phyloP scores from a whole-genome alignment of 1,140 invertebrate species.

The Maniola jurtina region DNA sequence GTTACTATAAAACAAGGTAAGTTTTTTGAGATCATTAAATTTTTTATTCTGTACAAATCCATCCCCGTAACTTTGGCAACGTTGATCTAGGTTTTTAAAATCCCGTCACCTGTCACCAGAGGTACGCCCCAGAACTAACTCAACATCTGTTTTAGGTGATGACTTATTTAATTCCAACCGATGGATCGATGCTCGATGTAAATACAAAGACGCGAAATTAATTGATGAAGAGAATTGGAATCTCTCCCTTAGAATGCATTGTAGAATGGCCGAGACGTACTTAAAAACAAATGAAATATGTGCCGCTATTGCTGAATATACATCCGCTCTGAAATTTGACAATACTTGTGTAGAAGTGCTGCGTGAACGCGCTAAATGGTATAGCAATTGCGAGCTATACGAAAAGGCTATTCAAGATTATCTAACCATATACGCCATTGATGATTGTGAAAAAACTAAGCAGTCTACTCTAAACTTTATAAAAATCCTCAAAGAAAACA shows the following conservation, averaged over 20 bases:
- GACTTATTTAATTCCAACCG: not conserved
- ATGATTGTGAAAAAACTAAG: not conserved
- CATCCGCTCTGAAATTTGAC: not conserved
- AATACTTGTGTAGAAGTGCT: not conserved
- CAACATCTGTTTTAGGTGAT: not conserved
- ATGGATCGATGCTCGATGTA: not conserved
- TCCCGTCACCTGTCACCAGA: too few species aligned
- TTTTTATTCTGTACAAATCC: too few species aligned
- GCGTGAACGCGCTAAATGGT: constrained; percentile 1
- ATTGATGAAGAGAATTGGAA: not conserved
- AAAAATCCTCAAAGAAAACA: not conserved
- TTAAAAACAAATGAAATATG: not conserved
- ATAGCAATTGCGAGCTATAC: not conserved
- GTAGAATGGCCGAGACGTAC: not conserved
- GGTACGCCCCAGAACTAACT: too few species aligned
- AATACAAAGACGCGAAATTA: not conserved
- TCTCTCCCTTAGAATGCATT: not conserved
- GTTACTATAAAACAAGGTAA: not conserved
- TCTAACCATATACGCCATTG: not conserved
- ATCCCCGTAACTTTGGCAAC: too few species aligned
- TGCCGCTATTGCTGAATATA: not conserved
- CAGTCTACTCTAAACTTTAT: not conserved
- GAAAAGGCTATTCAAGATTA: not conserved
- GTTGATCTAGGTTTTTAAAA: too few species aligned
- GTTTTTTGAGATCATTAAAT: too few species aligned